Evolutionary conservation across 1,140 invertebrate species (phyloP).

Genomic region (Drosophila leontia): DNA sequence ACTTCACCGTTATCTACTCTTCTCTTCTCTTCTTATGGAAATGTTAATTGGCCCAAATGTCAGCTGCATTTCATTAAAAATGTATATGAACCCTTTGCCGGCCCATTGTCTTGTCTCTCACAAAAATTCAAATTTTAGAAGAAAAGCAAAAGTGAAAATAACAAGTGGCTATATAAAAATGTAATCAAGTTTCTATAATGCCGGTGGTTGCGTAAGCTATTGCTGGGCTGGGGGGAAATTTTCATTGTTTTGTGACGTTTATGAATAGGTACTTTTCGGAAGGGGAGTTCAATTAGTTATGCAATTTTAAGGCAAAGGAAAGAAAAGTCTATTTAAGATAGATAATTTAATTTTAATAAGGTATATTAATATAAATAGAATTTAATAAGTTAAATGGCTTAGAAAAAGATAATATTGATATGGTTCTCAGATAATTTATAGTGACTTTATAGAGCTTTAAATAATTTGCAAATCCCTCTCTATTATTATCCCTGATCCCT

Average conservation of each 20-base stretch:
- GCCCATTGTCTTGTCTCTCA: conserved; percentile 44
- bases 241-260: conserved; percentile 28
- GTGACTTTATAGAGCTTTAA: not conserved
- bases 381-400: not conserved
- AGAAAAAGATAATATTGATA: no score
- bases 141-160: conserved; percentile 69
- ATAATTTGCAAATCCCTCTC: not conserved
- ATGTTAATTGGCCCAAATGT: conserved; percentile 66
- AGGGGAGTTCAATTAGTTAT: conserved; percentile 10
- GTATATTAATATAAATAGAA: not conserved
- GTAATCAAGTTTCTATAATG: conserved; percentile 53
- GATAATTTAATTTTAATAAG: conserved; percentile 1
- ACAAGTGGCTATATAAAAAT: conserved; percentile 45
- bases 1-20: conserved; percentile 43
- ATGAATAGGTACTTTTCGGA: conserved; percentile 3
- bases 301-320: conserved; percentile 2
- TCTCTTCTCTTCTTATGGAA: conserved; percentile 59
- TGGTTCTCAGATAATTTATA: not conserved
- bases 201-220: conserved; percentile 44
- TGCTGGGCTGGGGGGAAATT: conserved; percentile 18
- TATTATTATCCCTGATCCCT: not conserved
- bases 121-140: conserved; percentile 47
- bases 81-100: conserved; percentile 32
- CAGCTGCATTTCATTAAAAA: conserved; percentile 53
- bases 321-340: not conserved